A percentile compares a stretch with the other conserved stretches of the same genome.
phyloP scores from a whole-genome alignment of 2,797 vertebrate genomes.

The Ispidina picta region DNA sequence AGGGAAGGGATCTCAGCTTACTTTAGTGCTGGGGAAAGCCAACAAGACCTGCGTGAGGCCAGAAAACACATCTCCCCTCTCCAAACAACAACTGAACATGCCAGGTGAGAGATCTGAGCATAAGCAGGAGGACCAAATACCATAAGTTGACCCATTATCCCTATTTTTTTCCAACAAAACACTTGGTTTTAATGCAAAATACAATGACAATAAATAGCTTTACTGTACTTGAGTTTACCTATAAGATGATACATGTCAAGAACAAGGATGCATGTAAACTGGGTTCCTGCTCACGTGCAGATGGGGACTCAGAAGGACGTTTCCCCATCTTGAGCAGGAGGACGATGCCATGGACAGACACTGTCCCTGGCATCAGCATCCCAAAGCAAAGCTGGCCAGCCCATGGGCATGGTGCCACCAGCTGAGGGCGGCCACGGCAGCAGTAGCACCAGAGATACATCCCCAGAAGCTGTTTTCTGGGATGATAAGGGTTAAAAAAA shows the following conservation, averaged over 20 bases:
- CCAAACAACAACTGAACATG: not conserved
- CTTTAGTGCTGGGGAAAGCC: not conserved
- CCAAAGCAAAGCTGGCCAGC: not conserved
- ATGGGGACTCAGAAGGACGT: not conserved
- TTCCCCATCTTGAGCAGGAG: not conserved
- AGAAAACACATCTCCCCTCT: not conserved
- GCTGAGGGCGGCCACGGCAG: fast-evolving
- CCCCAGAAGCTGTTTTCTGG: not conserved
- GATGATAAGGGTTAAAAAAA: slow-evolving; percentile 38
- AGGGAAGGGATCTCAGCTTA: not conserved
- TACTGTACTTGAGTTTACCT: not conserved
- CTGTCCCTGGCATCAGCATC: not conserved
- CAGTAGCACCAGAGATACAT: not conserved
- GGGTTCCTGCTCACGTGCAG: not conserved
- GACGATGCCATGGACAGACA: fast-evolving
- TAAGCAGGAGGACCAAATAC: not conserved
- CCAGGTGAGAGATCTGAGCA: fast-evolving
- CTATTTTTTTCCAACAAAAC: not conserved
- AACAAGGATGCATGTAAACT: not conserved
- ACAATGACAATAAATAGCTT: fast-evolving
- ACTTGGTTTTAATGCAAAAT: not conserved
- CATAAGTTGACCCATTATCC: not conserved
- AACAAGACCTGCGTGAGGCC: not conserved
- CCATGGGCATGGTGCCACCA: fast-evolving
- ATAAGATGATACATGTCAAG: not conserved